Conservation (phyloP, 1,140 invertebrate genomes). For the Macrotrachela quadricornifera region DNA sequence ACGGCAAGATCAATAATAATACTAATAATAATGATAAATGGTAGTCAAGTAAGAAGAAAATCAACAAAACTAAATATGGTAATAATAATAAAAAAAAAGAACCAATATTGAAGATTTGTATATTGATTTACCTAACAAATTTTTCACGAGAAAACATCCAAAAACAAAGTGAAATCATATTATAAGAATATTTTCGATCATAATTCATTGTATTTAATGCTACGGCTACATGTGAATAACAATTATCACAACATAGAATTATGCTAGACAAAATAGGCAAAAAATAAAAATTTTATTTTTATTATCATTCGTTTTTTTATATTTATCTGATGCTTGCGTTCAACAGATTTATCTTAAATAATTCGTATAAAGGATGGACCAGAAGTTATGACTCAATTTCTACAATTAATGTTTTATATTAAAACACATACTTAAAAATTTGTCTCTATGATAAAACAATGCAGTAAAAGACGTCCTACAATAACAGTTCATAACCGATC, state of each 20-base stretch:
- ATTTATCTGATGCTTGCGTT: constrained; percentile 76
- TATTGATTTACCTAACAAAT: constrained; percentile 49
- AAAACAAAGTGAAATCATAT: constrained; percentile 70
- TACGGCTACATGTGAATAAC: constrained; percentile 84
- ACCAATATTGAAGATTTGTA: too few species aligned
- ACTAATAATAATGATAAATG: too few species aligned
- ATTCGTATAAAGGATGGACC: constrained; percentile 15
- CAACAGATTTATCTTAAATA: constrained; percentile 59
- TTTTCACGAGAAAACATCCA: constrained; percentile 53
- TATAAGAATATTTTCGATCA: constrained; percentile 52
- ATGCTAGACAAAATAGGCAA: constrained; percentile 43
- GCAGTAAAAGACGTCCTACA: too few species aligned
- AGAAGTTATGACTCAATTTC: too few species aligned
- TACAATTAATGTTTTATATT: too few species aligned
- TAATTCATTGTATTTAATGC: constrained; percentile 80
- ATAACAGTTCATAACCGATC: too few species aligned
- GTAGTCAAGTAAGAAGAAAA: too few species aligned
- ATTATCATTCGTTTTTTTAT: constrained; percentile 66
- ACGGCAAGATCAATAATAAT: too few species aligned
- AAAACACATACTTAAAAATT: too few species aligned
- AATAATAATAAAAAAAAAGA: too few species aligned
- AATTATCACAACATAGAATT: constrained; percentile 92
- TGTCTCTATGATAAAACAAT: too few species aligned
- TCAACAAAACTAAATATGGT: too few species aligned
- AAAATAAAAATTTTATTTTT: constrained; percentile 11